These are phyloP conservation scores for Rousettus madagascariensis DNA, from an alignment of 2,797 vertebrate genomes.

Conservation along the genomic window DNA sequence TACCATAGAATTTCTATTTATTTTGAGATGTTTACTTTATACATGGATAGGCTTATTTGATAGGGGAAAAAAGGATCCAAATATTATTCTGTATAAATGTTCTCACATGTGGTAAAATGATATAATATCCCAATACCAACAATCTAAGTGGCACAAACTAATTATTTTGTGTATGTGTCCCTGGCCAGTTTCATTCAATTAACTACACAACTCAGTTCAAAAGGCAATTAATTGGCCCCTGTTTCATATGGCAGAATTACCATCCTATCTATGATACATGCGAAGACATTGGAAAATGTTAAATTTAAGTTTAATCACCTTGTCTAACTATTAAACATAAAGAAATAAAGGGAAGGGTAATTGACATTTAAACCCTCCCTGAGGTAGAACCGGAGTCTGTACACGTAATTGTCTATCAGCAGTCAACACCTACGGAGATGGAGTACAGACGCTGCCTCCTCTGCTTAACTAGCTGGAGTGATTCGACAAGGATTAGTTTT, in stretches of 20 bases:
- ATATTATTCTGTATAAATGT: slow-evolving; percentile 52
- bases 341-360: slow-evolving; percentile 52
- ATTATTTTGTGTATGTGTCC: slow-evolving; percentile 77
- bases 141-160: slow-evolving; percentile 74
- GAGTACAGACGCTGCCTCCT: slow-evolving; percentile 62
- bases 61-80: neutral
- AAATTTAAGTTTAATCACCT: slow-evolving; percentile 76
- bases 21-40: slow-evolving; percentile 35
- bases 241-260: slow-evolving; percentile 62
- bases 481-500: slow-evolving; percentile 73
- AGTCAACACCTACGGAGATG: slow-evolving; percentile 59
- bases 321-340: slow-evolving; percentile 78
- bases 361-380: slow-evolving; percentile 73
- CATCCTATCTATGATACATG: slow-evolving; percentile 48
- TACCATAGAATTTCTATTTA: neutral
- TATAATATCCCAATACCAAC: slow-evolving; percentile 25
- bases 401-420: slow-evolving; percentile 73
- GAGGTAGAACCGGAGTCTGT: slow-evolving; percentile 45
- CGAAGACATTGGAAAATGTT: slow-evolving; percentile 69
- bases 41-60: slow-evolving; percentile 1
- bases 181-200: slow-evolving; percentile 80
- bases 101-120: slow-evolving; percentile 45
- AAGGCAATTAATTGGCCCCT: slow-evolving; percentile 79
- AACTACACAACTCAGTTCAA: slow-evolving; percentile 75
- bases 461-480: slow-evolving; percentile 30